Base-by-base conservation (phyloP, 64 coral and sea anemone species). In the Exaiptasia diaphana region DNA sequence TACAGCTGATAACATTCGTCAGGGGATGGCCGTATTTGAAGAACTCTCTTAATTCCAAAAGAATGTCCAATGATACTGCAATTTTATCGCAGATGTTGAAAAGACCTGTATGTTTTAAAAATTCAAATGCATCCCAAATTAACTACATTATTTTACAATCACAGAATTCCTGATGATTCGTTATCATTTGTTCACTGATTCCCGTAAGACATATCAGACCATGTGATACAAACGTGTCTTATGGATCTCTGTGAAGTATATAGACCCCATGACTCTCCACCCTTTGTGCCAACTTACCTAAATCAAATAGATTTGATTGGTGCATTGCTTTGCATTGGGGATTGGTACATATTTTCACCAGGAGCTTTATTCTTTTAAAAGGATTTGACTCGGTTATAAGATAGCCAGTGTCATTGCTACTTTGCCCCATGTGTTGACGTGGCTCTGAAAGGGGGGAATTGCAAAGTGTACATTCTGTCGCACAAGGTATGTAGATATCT, bases 1-100 rank as follows among this genome's bases (percentile, higher is more conserved):
- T 82, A 31, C 36, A 41, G 14, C 33, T 42, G 34, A 82, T 82
- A 31, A 59, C 79, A 30, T 46, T 45, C 34, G 17, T 26, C 29
- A 82, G 37, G 4, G 79, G 79, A 17, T 65, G 56, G 15, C 79
- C 79, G 29, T 49, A 26, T 34, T 45, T 64, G 50, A 82, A 82
- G 35, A 67, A 54, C 42, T 82, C 57, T 70, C 79, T 68, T 15
- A 64, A 32, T 38, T 83, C 81, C 48, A 72, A 32, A 18, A 60
- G 34, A 32, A 83, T 72, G 21, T 83, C 81, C 12, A 83, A 39
- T 37, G 81, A 70, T 17, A 83, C 49, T 6, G 72, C 45, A 11
- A 83, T 18, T 26, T 83, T 83, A 57, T 83, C 81, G 26, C 81
- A 55, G 52, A 83, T 83, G 36, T 83, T 83, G 15, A 83, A 83